Conservation (phyloP, 2,113 vertebrate genomes). For the Mustelus asterias region DNA sequence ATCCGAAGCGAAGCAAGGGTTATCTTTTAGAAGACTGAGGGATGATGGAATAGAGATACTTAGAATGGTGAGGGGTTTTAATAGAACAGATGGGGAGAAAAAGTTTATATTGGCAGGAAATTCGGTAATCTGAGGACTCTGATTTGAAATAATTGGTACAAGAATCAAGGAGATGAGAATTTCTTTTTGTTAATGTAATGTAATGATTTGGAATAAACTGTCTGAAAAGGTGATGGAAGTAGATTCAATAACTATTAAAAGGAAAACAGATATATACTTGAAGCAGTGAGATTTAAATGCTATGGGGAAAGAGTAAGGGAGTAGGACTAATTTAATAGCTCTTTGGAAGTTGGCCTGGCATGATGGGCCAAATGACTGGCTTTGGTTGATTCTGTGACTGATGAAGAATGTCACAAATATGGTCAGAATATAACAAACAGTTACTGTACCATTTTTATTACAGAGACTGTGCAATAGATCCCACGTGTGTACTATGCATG, state of each 20-base stretch:
- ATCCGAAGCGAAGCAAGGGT: not conserved
- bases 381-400: not conserved
- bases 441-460: constrained; percentile 49
- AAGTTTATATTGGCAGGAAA: not conserved
- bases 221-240: not conserved
- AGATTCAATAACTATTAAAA: not conserved
- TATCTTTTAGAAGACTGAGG: not conserved
- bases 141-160: not conserved
- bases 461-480: constrained; percentile 98
- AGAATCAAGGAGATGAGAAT: not conserved
- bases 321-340: not conserved
- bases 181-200: too few relatives aligned
- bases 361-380: too few relatives aligned
- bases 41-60: not conserved
- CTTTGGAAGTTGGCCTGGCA: not conserved
- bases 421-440: not conserved
- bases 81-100: not conserved
- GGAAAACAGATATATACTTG: not conserved
- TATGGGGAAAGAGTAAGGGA: not conserved
- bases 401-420: not conserved
- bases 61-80: not conserved
- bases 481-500: constrained; percentile 96
- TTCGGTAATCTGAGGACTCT: not conserved
- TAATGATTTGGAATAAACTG: not conserved
- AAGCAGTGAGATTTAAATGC: not conserved